A percentile compares a stretch with the other conserved stretches of the same genome.
Evolutionary conservation across 2,113 vertebrate species (phyloP).

Genomic region (Tapirus terrestris): DNA sequence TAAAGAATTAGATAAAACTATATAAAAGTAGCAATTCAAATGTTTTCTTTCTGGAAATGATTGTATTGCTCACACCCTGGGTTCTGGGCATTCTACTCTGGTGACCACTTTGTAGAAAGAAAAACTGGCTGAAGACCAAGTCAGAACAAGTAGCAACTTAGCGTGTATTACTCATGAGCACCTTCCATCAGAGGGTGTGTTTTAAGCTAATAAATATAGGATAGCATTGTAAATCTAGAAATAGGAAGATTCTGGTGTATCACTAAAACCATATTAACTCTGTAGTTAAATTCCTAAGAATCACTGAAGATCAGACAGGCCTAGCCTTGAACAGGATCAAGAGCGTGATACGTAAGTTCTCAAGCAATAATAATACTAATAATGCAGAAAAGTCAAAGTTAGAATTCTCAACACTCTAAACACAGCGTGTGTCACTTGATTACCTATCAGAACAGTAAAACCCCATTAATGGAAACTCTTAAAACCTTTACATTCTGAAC

Average conservation of each 20-base stretch:
- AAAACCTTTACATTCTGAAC: background rate
- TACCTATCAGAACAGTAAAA: background rate
- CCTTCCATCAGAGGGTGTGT: background rate
- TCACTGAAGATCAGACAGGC: background rate
- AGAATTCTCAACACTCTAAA: background rate
- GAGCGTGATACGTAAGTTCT: background rate
- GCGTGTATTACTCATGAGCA: background rate
- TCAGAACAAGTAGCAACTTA: background rate
- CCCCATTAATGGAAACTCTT: background rate
- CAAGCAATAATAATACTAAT: background rate
- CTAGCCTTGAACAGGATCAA: background rate
- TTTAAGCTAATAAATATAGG: background rate
- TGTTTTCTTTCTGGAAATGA: background rate
- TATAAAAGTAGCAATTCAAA: background rate
- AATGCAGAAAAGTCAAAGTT: background rate
- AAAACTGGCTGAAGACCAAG: slow-evolving; percentile 26
- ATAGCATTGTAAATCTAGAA: background rate
- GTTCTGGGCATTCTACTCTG: background rate
- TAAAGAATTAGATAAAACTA: background rate
- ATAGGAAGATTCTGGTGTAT: background rate
- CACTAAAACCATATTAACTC: background rate
- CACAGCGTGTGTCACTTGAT: background rate
- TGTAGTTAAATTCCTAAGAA: background rate
- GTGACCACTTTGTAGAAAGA: slow-evolving; percentile 9
- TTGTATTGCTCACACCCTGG: background rate